Conservation (phyloP, 2,113 vertebrate species). For the Anarhynchus alexandrinus region DNA sequence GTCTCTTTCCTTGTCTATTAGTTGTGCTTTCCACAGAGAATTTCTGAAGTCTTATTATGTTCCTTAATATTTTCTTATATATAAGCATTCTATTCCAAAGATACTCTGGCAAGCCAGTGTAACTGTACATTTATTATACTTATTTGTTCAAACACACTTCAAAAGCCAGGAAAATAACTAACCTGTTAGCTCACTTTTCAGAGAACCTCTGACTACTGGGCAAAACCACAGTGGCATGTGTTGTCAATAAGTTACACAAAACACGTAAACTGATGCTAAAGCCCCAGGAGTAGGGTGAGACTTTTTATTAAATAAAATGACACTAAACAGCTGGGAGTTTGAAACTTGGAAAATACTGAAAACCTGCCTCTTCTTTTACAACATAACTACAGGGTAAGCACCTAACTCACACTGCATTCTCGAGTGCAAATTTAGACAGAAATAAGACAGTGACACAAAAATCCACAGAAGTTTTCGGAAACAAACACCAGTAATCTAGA, state of each 20-base stretch:
- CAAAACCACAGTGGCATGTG: rapidly evolving
- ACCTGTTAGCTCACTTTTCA: neutral
- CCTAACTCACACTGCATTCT: neutral
- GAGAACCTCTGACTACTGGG: neutral
- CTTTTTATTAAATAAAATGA: rapidly evolving
- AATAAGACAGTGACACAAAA: rapidly evolving
- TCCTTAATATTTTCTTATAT: neutral
- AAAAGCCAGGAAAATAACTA: neutral
- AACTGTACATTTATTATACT: neutral
- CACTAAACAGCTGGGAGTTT: neutral
- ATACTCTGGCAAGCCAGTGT: neutral
- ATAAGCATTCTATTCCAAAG: neutral
- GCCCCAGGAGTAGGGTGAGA: neutral
- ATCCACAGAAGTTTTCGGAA: neutral
- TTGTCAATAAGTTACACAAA: neutral
- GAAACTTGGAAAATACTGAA: neutral
- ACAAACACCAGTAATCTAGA: neutral
- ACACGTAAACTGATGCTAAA: neutral
- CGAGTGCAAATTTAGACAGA: neutral
- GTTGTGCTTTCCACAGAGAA: neutral
- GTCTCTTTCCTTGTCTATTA: neutral
- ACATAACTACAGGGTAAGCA: neutral
- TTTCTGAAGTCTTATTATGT: neutral
- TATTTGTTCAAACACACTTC: neutral
- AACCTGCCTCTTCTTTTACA: neutral